These are phyloP conservation scores for Antennarius maculatus DNA, from an alignment of 2,797 vertebrate species.

Conservation along the genomic window DNA sequence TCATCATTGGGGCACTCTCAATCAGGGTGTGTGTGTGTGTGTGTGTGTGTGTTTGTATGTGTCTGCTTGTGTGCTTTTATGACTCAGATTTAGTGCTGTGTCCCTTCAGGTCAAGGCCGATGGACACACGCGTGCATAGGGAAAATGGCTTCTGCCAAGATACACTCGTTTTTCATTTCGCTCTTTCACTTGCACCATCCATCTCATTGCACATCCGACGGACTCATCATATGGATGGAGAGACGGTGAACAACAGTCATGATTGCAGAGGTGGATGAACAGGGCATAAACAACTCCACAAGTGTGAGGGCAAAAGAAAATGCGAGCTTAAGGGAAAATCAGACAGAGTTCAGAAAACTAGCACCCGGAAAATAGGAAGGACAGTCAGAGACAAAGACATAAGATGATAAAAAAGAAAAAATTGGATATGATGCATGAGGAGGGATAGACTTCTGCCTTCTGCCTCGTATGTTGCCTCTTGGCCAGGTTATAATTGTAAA, in stretches of 20 bases:
- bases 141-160: constrained; percentile 63
- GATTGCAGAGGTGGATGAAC: constrained; percentile 64
- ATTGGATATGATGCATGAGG: constrained; percentile 13
- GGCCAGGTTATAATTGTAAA: no score
- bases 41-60: constrained; percentile 15
- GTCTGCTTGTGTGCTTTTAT: constrained; percentile 22
- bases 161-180: constrained; percentile 52
- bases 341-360: constrained; percentile 2
- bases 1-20: constrained; percentile 71
- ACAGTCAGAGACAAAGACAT: constrained; percentile 1
- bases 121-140: constrained; percentile 67
- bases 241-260: constrained; percentile 64
- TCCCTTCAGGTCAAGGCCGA: constrained; percentile 68
- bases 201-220: constrained; percentile 55
- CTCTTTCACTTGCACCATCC: constrained; percentile 52
- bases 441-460: neutral
- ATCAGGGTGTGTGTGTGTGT: constrained; percentile 52
- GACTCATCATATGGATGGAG: constrained; percentile 57
- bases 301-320: constrained; percentile 29
- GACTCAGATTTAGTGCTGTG: constrained; percentile 59
- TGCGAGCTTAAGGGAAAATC: constrained; percentile 15
- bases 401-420: neutral
- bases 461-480: no score
- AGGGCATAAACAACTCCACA: constrained; percentile 53
- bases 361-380: neutral